A percentile compares a stretch with the other conserved stretches of the same genome.
phyloP scores from a whole-genome alignment of 2,113 vertebrate species.

The Crotalus tigris region DNA sequence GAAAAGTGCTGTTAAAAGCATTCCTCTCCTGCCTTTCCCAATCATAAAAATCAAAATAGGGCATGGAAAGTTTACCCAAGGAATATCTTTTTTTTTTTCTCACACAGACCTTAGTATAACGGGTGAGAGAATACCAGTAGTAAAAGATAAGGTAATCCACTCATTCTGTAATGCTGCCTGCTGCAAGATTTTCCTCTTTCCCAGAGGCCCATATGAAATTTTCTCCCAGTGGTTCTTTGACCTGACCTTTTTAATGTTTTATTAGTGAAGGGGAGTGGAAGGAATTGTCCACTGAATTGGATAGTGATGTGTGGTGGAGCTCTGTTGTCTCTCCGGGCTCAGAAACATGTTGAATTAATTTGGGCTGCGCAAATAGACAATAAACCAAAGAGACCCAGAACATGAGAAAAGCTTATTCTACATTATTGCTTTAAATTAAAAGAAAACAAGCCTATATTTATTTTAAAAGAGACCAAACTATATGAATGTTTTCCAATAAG shows the following conservation, averaged over 20 bases:
- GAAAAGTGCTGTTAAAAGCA: not conserved
- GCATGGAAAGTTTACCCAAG: constrained; percentile 28
- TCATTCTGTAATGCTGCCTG: constrained; percentile 31
- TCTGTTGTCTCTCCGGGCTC: constrained; percentile 33
- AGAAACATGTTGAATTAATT: constrained; percentile 49
- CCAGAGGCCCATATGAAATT: constrained; percentile 13
- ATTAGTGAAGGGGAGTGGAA: constrained; percentile 35
- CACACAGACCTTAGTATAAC: constrained; percentile 1
- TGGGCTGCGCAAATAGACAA: constrained; percentile 42
- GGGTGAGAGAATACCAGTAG: constrained; percentile 29
- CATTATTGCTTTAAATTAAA: constrained; percentile 39
- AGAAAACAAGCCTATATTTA: constrained; percentile 33
- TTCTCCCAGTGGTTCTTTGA: not conserved
- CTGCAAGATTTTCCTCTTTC: constrained; percentile 24
- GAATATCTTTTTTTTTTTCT: not conserved
- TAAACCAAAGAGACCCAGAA: constrained; percentile 31
- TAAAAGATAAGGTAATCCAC: constrained; percentile 33
- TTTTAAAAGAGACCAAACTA: not conserved
- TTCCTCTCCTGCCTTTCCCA: not conserved
- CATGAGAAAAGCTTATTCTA: constrained; percentile 35
- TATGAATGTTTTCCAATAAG: constrained; percentile 19
- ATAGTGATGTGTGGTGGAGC: constrained; percentile 48
- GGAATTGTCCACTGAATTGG: constrained; percentile 40
- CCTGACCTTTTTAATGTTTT: constrained; percentile 33
- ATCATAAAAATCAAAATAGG: constrained; percentile 28